These are phyloP conservation scores for Minunthozetes semirufus DNA, from an alignment of 2,888 invertebrate species.

Conservation along the genomic window DNA sequence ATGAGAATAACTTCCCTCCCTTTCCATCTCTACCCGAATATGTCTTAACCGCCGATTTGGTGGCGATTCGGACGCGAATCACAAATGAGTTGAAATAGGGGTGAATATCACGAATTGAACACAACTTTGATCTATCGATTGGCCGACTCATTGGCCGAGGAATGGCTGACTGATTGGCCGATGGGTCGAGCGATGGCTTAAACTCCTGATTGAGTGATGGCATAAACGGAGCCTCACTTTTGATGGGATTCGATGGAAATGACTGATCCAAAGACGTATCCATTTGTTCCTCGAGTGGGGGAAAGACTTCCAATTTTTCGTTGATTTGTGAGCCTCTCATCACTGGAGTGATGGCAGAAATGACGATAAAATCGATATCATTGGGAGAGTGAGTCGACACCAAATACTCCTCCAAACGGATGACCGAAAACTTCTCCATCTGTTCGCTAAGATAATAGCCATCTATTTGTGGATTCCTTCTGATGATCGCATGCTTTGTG, in stretches of 20 bases:
- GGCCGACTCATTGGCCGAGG: no score
- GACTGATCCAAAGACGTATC: no score
- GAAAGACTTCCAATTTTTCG: neutral
- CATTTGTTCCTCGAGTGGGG: neutral
- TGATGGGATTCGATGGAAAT: no score
- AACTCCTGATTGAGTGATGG: no score
- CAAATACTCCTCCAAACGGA: neutral
- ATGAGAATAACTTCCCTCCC: conserved; percentile 85
- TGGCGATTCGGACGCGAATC: conserved; percentile 78
- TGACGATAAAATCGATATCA: neutral
- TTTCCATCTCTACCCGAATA: conserved; percentile 73
- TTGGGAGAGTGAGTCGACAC: neutral
- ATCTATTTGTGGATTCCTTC: neutral
- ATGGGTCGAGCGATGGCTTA: no score
- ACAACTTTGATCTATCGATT: conserved; percentile 46
- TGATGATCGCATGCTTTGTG: neutral
- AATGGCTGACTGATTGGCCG: no score
- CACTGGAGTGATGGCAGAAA: neutral
- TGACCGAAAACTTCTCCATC: neutral
- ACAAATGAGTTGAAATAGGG: conserved; percentile 95
- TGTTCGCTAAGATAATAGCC: neutral
- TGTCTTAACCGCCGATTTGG: conserved; percentile 68
- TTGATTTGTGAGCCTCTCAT: neutral
- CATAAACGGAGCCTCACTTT: no score
- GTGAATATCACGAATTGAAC: conserved; percentile 75